Evolutionary conservation across 2,797 vertebrate genomes (phyloP).

Genomic region (Australoheros facetus): DNA sequence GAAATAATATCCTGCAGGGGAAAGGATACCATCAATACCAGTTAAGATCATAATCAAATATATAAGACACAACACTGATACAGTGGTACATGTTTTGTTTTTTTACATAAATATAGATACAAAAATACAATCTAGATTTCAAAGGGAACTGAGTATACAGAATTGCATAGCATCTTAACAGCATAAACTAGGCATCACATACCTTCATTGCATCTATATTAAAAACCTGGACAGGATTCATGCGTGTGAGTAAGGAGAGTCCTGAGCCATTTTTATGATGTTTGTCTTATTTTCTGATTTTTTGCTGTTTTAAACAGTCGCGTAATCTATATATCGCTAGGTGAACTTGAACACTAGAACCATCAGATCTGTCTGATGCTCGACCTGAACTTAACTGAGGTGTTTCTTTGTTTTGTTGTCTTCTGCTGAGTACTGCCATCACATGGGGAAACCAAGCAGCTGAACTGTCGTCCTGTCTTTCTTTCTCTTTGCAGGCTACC

Average conservation of each 20-base stretch:
- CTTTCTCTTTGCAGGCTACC: slow-evolving; percentile 85
- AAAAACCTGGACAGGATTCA: neutral
- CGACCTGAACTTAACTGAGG: neutral
- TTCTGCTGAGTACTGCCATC: neutral
- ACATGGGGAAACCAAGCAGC: neutral
- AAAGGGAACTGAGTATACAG: neutral
- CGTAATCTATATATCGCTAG: neutral
- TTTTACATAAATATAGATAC: neutral
- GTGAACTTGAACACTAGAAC: neutral
- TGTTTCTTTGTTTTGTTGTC: neutral
- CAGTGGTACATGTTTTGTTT: neutral
- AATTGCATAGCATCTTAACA: neutral
- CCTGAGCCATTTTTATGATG: neutral
- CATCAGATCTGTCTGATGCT: neutral
- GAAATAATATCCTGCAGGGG: neutral
- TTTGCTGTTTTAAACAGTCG: neutral
- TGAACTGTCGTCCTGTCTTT: neutral
- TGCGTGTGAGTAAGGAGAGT: neutral
- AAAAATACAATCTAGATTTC: neutral
- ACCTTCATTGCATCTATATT: no score
- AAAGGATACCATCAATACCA: no score
- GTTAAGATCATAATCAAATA: neutral
- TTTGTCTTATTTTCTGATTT: neutral
- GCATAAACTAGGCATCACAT: neutral
- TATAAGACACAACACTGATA: neutral